Evolutionary conservation across 2,113 vertebrate genomes (phyloP), one percentile per base, ranked within the genome.

Genomic region (Pseudolaguvia tuberculata): DNA sequence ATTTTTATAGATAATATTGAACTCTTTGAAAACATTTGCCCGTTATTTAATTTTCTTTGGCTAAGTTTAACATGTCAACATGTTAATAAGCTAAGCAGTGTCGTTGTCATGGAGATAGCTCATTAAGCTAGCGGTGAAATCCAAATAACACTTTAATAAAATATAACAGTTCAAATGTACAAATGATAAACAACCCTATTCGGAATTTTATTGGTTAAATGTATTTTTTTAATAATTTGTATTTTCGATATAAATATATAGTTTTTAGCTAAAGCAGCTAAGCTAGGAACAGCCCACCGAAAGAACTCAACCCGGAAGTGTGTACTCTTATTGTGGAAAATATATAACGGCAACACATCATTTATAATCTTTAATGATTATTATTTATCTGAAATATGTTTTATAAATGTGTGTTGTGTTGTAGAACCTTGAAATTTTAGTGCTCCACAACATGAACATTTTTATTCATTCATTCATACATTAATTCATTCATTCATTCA

Each of bases 61-160:
- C 11, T 61, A 35, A 14, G 14, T 4, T 15, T 20, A 21, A n/a
- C n/a, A 69, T 56, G 21, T 29, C 20, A 42, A 8, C 63, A 70
- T 74, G 68, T 55, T 63, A 74, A 50, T 12, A 4, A 55, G 79
- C 65, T 75, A 79, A 42, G 72, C 77, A 45, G 59, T 48, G 31
- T 66, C 75, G 86, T 88, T 88, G 87, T 88, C 87, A 88, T 88
- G 84, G 87, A 86, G 85, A 90, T 84, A 52, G 62, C 48, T 55
- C 1, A 20, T 8, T 56, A 5, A 56, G 68, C 52, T 39, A 18
- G 3, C 51, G 5, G 20, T 10, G 14, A 11, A 35, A 70, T n/a
- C 2, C 18, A 12, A 31, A 39, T 21, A 50, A 23, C 35, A 65
- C 12, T 1, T 1, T 10, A 21, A 21, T 2, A 53, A 8, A 23